Evolutionary conservation across 2,888 invertebrate species (phyloP).

Genomic region (Sarcophaga subvicina): DNA sequence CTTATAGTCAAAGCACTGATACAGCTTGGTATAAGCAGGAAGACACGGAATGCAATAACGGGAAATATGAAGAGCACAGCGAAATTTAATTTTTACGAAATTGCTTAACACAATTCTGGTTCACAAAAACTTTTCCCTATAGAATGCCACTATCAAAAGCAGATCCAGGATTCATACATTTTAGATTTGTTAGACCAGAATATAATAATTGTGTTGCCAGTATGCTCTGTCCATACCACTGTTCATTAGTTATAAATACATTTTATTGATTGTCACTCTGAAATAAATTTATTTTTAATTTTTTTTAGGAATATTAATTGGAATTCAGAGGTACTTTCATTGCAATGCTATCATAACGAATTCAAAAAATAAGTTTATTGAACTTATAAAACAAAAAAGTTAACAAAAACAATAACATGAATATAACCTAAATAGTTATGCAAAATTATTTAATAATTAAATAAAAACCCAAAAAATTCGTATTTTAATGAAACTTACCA

Average conservation of each 20-base stretch:
- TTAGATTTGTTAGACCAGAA: too few species aligned
- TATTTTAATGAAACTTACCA: conserved; percentile 40
- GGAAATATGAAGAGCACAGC: too few species aligned
- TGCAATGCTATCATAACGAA: background rate
- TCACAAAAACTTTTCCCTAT: too few species aligned
- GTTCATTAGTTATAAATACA: background rate
- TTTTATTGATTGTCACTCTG: conserved; percentile 22
- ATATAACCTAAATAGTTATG: background rate
- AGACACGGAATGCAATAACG: too few species aligned
- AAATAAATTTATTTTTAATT: background rate
- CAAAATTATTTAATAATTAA: background rate
- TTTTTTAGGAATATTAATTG: background rate
- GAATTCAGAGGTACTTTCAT: background rate
- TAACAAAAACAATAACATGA: background rate
- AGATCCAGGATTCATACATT: too few species aligned
- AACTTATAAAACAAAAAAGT: conserved; percentile 2
- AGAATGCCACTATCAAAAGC: too few species aligned
- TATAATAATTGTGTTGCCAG: too few species aligned
- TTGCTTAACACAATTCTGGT: too few species aligned
- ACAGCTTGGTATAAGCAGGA: too few species aligned
- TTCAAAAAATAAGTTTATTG: conserved; percentile 20
- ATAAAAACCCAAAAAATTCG: background rate
- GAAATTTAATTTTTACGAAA: too few species aligned
- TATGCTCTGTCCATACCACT: background rate
- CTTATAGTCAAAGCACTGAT: too few species aligned